Conservation (phyloP, 1,140 invertebrate species). For the Harpegnathos saltator region DNA sequence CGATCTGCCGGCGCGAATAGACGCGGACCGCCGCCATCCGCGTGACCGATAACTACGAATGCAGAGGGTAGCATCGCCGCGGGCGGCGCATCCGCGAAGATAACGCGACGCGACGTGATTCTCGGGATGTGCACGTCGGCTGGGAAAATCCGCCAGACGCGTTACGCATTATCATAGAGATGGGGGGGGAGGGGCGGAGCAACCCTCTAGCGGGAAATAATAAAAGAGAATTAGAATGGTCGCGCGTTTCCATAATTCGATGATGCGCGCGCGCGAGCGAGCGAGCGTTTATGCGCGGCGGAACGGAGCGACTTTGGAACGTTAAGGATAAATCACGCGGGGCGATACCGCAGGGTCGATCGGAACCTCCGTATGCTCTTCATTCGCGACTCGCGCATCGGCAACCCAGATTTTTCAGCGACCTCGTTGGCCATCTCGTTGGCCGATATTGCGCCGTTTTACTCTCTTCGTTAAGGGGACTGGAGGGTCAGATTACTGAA, state of each 20-base stretch:
- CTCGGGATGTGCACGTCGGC: neutral
- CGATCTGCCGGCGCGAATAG: constrained; percentile 33
- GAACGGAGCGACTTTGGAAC: too few species aligned
- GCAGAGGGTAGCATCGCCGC: neutral
- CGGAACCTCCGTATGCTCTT: too few species aligned
- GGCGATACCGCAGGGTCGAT: too few species aligned
- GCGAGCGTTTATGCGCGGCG: neutral
- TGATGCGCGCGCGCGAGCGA: constrained; percentile 40
- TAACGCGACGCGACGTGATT: constrained; percentile 31
- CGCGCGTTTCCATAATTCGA: constrained; percentile 74
- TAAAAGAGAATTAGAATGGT: constrained; percentile 71
- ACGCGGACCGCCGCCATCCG: neutral
- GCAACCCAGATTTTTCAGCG: too few species aligned
- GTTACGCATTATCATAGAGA: constrained; percentile 71
- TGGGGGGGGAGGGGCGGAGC: constrained; percentile 63
- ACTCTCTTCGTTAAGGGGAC: too few species aligned
- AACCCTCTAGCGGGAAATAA: constrained; percentile 64
- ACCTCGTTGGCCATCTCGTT: too few species aligned
- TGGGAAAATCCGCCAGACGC: constrained; percentile 55
- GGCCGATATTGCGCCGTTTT: too few species aligned
- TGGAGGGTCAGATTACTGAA: too few species aligned
- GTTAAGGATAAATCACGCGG: too few species aligned
- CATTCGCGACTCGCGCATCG: too few species aligned
- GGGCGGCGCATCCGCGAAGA: constrained; percentile 5
- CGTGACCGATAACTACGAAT: neutral